phyloP scores from a whole-genome alignment of 2,113 vertebrate species.

The Mirounga angustirostris region DNA sequence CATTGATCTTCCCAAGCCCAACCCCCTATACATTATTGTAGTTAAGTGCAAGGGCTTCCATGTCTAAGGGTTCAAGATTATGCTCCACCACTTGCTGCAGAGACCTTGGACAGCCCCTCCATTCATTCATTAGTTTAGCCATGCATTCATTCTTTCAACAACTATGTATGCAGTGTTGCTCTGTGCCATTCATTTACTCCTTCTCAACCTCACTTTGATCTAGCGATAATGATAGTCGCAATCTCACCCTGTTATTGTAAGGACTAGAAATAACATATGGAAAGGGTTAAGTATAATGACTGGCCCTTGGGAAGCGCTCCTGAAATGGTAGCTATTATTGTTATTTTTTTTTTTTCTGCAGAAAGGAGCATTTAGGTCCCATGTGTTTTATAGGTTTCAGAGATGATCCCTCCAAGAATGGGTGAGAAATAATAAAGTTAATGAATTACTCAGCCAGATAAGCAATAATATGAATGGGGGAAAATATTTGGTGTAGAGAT shows the following conservation, averaged over 20 bases:
- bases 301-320: too few relatives aligned
- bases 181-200: too few relatives aligned
- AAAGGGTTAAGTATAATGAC: not conserved
- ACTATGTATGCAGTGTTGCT: not conserved
- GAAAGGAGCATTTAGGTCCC: not conserved
- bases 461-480: not conserved
- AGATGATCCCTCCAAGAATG: not conserved
- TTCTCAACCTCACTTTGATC: not conserved
- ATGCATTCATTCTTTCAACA: not conserved
- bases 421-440: not conserved
- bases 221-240: not conserved
- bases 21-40: too few relatives aligned
- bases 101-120: not conserved
- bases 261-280: not conserved
- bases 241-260: not conserved
- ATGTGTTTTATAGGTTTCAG: not conserved
- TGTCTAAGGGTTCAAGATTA: not conserved
- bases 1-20: not conserved
- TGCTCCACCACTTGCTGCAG: accelerated
- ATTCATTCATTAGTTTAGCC: not conserved
- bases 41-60: not conserved
- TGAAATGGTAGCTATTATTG: not conserved
- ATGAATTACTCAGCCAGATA: not conserved
- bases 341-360: not conserved
- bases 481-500: not conserved